These are phyloP conservation scores for Onchidella celtica DNA, from an alignment of 2,888 invertebrate genomes.

Conservation along the genomic window DNA sequence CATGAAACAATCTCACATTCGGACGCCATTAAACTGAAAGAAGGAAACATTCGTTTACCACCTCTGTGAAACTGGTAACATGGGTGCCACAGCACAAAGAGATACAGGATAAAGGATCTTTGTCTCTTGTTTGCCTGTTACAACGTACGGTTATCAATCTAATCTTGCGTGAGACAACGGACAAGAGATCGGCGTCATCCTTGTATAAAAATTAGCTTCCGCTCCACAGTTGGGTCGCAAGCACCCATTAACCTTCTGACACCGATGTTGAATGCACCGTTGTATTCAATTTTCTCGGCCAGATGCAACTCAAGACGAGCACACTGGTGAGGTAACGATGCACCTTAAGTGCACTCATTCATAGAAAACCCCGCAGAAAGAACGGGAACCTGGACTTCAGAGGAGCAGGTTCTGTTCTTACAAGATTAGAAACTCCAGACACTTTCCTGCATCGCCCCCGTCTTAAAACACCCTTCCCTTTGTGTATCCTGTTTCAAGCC, in stretches of 20 bases:
- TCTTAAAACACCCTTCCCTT: constrained; percentile 42
- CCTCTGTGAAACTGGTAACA: constrained; percentile 9
- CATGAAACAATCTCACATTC: not conserved
- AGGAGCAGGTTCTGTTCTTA: constrained; percentile 37
- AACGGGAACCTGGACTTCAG: constrained; percentile 25
- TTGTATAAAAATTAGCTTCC: constrained; percentile 34
- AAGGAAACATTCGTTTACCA: constrained; percentile 9
- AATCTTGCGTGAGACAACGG: constrained; percentile 13
- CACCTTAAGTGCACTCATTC: constrained; percentile 43
- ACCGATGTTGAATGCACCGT: constrained; percentile 23
- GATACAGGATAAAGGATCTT: constrained; percentile 28
- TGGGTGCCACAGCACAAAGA: constrained; percentile 25
- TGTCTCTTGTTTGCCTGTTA: constrained; percentile 15
- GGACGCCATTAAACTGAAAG: constrained; percentile 2
- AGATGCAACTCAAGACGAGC: constrained; percentile 38
- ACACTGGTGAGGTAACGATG: constrained; percentile 36
- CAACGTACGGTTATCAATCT: constrained; percentile 44
- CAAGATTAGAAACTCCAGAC: constrained; percentile 26
- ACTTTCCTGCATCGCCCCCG: constrained; percentile 24
- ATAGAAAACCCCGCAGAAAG: constrained; percentile 20
- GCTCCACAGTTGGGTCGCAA: constrained; percentile 4
- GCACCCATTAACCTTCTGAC: constrained; percentile 47
- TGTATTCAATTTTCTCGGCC: constrained; percentile 25
- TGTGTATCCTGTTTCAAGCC: constrained; percentile 48
- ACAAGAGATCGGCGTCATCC: constrained; percentile 33